Conservation (phyloP, 92 coral and sea anemone species). For the Desmophyllum pertusum region DNA sequence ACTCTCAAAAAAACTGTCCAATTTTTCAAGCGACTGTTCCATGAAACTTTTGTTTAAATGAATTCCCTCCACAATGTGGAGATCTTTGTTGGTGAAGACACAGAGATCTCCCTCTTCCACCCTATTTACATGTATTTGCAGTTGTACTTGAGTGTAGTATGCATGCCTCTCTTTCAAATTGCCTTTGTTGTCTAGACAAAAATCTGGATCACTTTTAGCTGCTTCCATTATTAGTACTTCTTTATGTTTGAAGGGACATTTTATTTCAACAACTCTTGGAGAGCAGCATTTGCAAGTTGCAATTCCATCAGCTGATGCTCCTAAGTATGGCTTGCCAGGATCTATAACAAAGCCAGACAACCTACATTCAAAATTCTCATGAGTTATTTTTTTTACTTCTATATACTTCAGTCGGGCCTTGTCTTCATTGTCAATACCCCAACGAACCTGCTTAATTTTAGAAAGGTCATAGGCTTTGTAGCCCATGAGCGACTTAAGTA, state of each 20-base stretch:
- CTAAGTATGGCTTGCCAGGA: slow-evolving; percentile 12
- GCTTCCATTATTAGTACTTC: slow-evolving; percentile 17
- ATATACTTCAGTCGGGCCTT: slow-evolving; percentile 15
- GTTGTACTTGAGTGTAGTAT: slow-evolving; percentile 49
- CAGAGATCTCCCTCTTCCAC: too few relatives aligned
- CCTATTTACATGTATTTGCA: slow-evolving; percentile 34
- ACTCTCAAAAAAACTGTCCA: too few relatives aligned
- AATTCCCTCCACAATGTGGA: too few relatives aligned
- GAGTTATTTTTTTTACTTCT: too few relatives aligned
- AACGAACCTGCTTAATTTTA: too few relatives aligned
- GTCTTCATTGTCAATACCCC: slow-evolving; percentile 44
- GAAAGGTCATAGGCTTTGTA: too few relatives aligned
- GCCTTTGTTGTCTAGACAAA: slow-evolving; percentile 38
- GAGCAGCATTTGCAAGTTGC: slow-evolving; percentile 39
- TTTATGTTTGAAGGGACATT: slow-evolving; percentile 41
- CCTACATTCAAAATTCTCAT: slow-evolving; percentile 7
- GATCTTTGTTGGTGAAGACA: too few relatives aligned
- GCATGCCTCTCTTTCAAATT: slow-evolving; percentile 29
- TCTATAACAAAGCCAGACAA: slow-evolving; percentile 41
- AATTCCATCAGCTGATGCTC: slow-evolving; percentile 39
- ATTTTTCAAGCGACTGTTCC: too few relatives aligned
- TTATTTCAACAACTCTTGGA: slow-evolving; percentile 29
- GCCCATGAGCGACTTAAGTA: too few relatives aligned
- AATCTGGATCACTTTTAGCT: slow-evolving; percentile 27
- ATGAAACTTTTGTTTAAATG: too few relatives aligned